Evolutionary conservation across 2,888 invertebrate species (phyloP), one percentile per base, ranked within the genome.

Genomic region (Patella depressa): DNA sequence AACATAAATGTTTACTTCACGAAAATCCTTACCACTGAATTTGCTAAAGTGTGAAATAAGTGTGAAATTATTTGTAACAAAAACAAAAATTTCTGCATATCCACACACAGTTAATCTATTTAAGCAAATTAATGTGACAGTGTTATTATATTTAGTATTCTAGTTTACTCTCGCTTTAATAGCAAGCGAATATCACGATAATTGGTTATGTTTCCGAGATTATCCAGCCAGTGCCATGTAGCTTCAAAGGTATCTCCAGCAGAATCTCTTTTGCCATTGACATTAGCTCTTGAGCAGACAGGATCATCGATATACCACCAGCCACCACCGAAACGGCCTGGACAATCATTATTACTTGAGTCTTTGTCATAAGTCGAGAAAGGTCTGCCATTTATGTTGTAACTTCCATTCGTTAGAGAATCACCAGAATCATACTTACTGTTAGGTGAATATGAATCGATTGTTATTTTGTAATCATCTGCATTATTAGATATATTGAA

Each of bases 261-360:
- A 65, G n/a, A 11, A 65, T 65, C 19, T 12, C 65, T 12, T 65
- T 19, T 65, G 19, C 65, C 65, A 65, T 65, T 65, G 7, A 19
- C n/a, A 65, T 65, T 65, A 19, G 65, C 65, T 19, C 65, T 65
- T 11, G 65, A 65, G 12, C 65, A 65, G 19, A 15, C 4, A 65
- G 65, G n/a, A 9, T 65, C 19, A n/a, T 65, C 19, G n/a, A 65
- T 65, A 65, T 15, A 65, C 65, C 65, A 65, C n/a, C n/a, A 65
- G 0, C 65, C 65, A 65, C 19, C 65, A 19, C 19, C 19, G 19
- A 65, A 65, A 19, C 65, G n/a, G n/a, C 11, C 12, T 15, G 65
- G 65, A 3, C 65, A 65, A n/a, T 65, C 65, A 1, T 65, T 65
- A 11, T 19, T 19, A 17, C n/a, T 19, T 19, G 19, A 15, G 19